Percentiles rank a stretch among this genome's conserved stretches.
phyloP scores from a whole-genome alignment of 1,140 invertebrate genomes.

The Hyles euphorbiae region DNA sequence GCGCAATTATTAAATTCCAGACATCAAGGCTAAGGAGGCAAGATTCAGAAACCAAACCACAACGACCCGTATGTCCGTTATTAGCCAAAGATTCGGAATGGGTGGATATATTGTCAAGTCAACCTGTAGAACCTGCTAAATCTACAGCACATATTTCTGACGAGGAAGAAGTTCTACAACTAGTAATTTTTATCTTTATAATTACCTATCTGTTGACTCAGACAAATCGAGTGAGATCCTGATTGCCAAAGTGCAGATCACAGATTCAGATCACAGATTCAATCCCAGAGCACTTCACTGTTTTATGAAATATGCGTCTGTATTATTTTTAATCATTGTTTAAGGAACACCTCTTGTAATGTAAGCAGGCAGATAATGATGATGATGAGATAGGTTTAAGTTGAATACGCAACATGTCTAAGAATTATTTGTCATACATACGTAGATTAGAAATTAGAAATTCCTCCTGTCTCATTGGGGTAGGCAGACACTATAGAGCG shows the following conservation, averaged over 20 bases:
- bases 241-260: too few relatives aligned
- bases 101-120: conserved; percentile 45
- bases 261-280: too few relatives aligned
- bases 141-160: conserved; percentile 19
- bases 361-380: background rate
- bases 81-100: conserved; percentile 63
- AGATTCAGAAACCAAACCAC: conserved; percentile 19
- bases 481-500: too few relatives aligned
- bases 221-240: too few relatives aligned
- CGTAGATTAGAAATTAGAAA: too few relatives aligned
- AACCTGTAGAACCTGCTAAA: conserved; percentile 12
- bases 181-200: conserved; percentile 33
- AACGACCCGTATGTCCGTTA: conserved; percentile 32
- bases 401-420: too few relatives aligned
- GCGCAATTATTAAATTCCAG: conserved; percentile 26
- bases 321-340: background rate
- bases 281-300: too few relatives aligned
- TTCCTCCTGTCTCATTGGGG: too few relatives aligned
- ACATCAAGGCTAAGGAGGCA: conserved; percentile 17
- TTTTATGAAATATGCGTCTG: background rate
- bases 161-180: conserved; percentile 46
- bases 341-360: background rate
- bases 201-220: background rate
- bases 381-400: background rate
- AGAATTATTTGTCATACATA: too few relatives aligned